phyloP scores from a whole-genome alignment of 92 coral and sea anemone species.

The Paramuricea clavata region DNA sequence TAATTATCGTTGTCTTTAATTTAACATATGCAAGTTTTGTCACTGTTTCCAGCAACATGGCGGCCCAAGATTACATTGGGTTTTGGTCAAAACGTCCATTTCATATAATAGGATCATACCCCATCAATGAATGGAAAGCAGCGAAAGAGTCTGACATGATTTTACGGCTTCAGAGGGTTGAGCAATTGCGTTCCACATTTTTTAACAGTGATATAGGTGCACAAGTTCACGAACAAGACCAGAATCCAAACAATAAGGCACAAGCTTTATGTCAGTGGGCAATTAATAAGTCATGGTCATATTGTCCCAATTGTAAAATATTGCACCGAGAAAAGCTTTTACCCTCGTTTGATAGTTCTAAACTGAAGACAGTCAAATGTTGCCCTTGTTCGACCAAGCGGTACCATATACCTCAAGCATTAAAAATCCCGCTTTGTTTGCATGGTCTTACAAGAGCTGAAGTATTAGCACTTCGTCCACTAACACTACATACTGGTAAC shows the following conservation, averaged over 20 bases:
- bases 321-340: slow-evolving; percentile 1
- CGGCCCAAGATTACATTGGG: neutral
- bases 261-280: neutral
- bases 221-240: neutral
- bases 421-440: neutral
- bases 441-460: neutral
- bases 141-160: neutral
- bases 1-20: no score
- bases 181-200: neutral
- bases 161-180: neutral
- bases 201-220: neutral
- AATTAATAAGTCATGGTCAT: slow-evolving; percentile 18
- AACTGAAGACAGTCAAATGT: neutral
- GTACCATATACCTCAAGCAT: slow-evolving; percentile 30
- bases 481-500: slow-evolving; percentile 26
- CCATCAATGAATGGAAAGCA: slow-evolving; percentile 11
- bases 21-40: no score
- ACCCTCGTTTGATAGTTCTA: neutral
- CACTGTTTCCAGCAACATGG: no score
- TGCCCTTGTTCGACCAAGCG: slow-evolving; percentile 17
- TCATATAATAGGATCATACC: slow-evolving; percentile 10
- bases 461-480: slow-evolving; percentile 19
- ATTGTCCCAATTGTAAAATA: neutral
- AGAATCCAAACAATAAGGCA: neutral
- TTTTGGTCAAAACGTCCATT: slow-evolving; percentile 8